Evolutionary conservation across 2,113 vertebrate species (phyloP).

Genomic region (Kryptolebias marmoratus): DNA sequence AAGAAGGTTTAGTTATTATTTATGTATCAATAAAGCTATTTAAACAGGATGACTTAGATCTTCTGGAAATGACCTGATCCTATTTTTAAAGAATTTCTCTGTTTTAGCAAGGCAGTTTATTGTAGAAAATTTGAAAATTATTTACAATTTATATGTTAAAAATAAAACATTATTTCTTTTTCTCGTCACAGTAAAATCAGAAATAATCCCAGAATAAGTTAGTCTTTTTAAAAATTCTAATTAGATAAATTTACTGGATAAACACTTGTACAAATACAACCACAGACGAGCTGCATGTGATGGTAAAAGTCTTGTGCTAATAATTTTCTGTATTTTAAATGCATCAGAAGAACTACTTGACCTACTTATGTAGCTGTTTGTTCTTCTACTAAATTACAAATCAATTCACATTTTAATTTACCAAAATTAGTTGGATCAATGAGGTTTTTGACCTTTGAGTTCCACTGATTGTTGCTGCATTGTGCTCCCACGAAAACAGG

Average conservation of each 20-base stretch:
- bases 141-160: no score
- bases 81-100: constrained; percentile 10
- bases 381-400: not conserved
- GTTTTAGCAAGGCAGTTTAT: not conserved
- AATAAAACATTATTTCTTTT: no score
- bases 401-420: not conserved
- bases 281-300: no score
- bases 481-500: not conserved
- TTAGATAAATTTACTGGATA: no score
- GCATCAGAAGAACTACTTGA: no score
- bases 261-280: no score
- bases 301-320: no score
- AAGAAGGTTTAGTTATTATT: constrained; percentile 4
- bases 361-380: not conserved
- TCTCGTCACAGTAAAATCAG: no score
- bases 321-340: no score
- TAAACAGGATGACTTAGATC: not conserved
- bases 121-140: no score
- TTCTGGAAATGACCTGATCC: constrained; percentile 6
- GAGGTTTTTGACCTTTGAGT: not conserved
- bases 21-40: not conserved
- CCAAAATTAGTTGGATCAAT: not conserved
- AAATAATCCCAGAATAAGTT: no score
- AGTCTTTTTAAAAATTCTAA: no score
- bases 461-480: not conserved